Evolutionary conservation across 2,888 invertebrate species (phyloP), one percentile per base, ranked within the genome.

Genomic region (Strigamia transsilvanica): DNA sequence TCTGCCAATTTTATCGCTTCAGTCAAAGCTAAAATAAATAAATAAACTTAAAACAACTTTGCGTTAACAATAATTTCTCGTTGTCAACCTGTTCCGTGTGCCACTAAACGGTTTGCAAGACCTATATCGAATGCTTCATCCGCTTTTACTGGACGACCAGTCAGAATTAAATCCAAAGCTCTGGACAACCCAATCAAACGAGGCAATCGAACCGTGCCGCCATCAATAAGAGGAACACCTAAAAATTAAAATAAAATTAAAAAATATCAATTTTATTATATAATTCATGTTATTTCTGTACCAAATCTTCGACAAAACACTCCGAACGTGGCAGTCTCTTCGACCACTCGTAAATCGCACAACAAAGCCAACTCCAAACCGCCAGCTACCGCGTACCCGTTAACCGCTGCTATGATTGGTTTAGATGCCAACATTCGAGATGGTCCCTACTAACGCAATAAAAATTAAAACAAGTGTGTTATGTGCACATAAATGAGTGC

Each of bases 281-380:
- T 3, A 27, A 27, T 27, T 27, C 27, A 3, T 27, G 27, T 27
- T 27, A 27, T 27, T 27, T 27, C 27, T 27, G 9, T 61, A 92
- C 96, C 97, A 89, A 96, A 96, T 87, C 97, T 90, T 84, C 97
- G 90, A 84, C 94, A 94, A 83, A 94, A 92, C 84, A 95, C 94
- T 15, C 98, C 98, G 86, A 96, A 87, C 0, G 94, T 89, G 0
- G 98, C 94, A 0, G 92, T 93, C 77, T 95, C 94, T 87, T 98
- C 97, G 85, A 96, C 91, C 0, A 98, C 91, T 79, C 98, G 90
- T 38, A 98, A 88, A 87, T 99, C 98, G 89, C 97, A 98, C 89
- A 96, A 92, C 3, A 97, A 88, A 0, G 98, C 94, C 83, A 99
- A 89, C 87, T 98, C 98, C 83, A 98, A 91, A 0, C 98, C 98